Percentiles rank a stretch among this genome's conserved stretches.
Conservation (phyloP, 1,140 invertebrate species). For the Rhizoglyphus robini region DNA sequence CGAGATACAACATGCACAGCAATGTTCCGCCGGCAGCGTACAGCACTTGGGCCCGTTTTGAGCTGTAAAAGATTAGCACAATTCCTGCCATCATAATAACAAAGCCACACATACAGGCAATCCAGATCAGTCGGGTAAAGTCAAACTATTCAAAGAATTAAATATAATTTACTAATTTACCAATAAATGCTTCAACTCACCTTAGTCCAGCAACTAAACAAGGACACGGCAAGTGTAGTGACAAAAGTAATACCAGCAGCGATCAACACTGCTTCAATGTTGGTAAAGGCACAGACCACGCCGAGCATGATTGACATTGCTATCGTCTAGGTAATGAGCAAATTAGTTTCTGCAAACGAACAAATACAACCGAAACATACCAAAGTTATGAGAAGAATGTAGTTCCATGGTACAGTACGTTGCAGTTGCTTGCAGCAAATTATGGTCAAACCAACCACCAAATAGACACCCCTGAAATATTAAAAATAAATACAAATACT, state of each 20-base stretch:
- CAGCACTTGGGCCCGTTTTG: background rate
- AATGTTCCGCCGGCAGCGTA: background rate
- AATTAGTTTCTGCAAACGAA: too few species aligned
- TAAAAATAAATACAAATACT: too few species aligned
- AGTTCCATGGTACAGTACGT: constrained; percentile 69
- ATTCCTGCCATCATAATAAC: constrained; percentile 51
- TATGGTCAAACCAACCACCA: constrained; percentile 65
- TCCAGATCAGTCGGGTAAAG: constrained; percentile 61
- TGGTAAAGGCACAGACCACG: constrained; percentile 22
- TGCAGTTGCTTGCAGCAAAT: constrained; percentile 71
- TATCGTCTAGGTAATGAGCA: too few species aligned
- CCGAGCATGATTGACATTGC: constrained; percentile 20
- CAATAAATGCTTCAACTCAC: too few species aligned
- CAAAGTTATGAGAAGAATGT: constrained; percentile 74
- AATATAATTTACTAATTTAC: background rate
- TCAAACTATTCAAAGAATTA: background rate
- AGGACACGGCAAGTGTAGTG: constrained; percentile 52
- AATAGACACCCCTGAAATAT: constrained; percentile 38
- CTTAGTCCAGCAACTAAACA: constrained; percentile 88
- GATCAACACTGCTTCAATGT: constrained; percentile 46
- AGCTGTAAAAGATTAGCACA: background rate
- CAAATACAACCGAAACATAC: too few species aligned
- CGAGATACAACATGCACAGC: constrained; percentile 44
- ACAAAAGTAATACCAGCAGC: constrained; percentile 63
- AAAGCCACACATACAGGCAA: constrained; percentile 57